Percentiles rank a stretch among this genome's conserved stretches.
These are phyloP conservation scores for Strigops habroptila DNA, from an alignment of 2,113 vertebrate species.

Conservation along the genomic window DNA sequence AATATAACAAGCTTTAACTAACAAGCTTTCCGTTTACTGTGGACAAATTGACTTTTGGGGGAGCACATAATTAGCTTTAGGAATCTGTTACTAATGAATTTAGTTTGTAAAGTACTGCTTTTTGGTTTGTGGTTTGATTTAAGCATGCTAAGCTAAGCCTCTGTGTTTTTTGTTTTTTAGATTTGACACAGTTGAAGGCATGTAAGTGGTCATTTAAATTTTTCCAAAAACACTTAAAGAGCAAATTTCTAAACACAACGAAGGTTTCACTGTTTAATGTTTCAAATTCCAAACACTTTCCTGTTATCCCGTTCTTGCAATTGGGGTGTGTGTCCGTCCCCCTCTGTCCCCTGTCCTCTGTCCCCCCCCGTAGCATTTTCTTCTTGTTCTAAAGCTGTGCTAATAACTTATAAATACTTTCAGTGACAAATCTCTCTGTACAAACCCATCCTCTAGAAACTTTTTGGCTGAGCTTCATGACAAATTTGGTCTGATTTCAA, in stretches of 20 bases:
- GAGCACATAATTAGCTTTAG: slow-evolving; percentile 46
- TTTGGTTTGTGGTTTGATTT: slow-evolving; percentile 79
- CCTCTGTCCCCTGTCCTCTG: no score
- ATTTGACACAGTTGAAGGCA: slow-evolving; percentile 92
- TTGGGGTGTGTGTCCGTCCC: no score
- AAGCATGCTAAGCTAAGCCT: slow-evolving; percentile 87
- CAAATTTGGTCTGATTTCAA: neutral
- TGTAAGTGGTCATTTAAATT: slow-evolving; percentile 89
- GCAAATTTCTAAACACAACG: slow-evolving; percentile 34
- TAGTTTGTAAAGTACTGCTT: slow-evolving; percentile 61
- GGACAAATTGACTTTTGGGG: slow-evolving; percentile 28
- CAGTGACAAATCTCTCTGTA: neutral
- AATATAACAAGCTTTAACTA: slow-evolving; percentile 49
- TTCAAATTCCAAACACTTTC: slow-evolving; percentile 46
- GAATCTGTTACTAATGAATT: slow-evolving; percentile 47
- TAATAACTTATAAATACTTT: slow-evolving; percentile 6
- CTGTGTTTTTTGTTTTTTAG: slow-evolving; percentile 88
- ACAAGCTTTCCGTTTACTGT: slow-evolving; percentile 13
- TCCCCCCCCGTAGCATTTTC: neutral
- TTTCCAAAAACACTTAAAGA: slow-evolving; percentile 64
- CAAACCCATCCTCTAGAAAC: neutral
- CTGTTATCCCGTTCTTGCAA: neutral
- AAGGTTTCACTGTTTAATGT: slow-evolving; percentile 54
- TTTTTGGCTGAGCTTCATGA: neutral
- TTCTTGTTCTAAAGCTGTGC: neutral